Base-by-base conservation (phyloP, 2,888 invertebrate genomes). In the Thereva nobilitata region DNA sequence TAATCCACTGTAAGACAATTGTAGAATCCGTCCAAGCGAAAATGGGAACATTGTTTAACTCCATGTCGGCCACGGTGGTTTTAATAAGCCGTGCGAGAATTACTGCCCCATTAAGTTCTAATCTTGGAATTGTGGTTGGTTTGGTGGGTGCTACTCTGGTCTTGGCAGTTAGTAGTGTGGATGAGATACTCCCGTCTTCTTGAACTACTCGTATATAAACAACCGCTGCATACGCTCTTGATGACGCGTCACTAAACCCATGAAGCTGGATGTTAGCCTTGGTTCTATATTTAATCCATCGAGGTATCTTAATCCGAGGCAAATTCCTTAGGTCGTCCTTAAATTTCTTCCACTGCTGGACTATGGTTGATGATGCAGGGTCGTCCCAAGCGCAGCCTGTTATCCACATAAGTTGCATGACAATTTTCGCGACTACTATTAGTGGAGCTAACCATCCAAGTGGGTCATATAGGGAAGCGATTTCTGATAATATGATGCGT, bases 81-180 rank as follows among this genome's bases (percentile, higher is more conserved):
- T 40, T 38, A 10, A 54, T n/a, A 1, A 41, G 9, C 2, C 35
- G 38, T 52, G 37, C 7, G 0, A 54, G 5, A 1, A 41, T 2
- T 9, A 64, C 1, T 23, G 70, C 64, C 12, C 47, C 65, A 5
- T 68, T 57, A 12, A 75, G 61, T 40, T 73, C 72, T 4, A 74
- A 54, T 7, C 73, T 54, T 4, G 73, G 71, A 12, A 74, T 66
- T 1, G 73, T 68, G 3, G 70, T 59, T 8, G 57, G 47, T 52
- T 73, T 74, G 2, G 55, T 4, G 7, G 67, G 67, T 23, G 67
- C 49, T 4, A 49, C 23, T 23, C 34, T 49, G 2, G 23, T 10
- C 7, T 23, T 49, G 0, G 49, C 49, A 3, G 8, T 8, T 2
- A 49, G 12, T 6, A 49, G 4, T 1, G 1, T 4, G 4, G 49